A percentile compares a stretch with the other conserved stretches of the same genome.
Evolutionary conservation across 2,113 vertebrate genomes (phyloP).

Genomic region (Rhombomys opimus): DNA sequence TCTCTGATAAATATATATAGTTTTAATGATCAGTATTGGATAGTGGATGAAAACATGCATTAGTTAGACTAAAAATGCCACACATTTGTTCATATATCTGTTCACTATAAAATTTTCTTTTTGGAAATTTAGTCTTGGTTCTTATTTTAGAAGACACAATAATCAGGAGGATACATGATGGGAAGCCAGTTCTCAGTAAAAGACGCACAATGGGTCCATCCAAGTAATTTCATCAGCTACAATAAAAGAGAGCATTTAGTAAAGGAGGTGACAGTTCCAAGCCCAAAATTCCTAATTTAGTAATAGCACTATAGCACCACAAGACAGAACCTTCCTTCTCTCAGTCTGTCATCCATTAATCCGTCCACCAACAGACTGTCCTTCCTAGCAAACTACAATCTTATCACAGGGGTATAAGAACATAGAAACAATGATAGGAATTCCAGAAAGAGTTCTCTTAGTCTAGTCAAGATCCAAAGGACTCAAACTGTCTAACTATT

Average conservation of each 20-base stretch:
- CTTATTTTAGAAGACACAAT: constrained; percentile 92
- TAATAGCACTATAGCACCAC: background rate
- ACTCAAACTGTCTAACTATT: background rate
- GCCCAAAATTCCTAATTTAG: background rate
- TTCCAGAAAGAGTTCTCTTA: background rate
- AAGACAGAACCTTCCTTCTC: background rate
- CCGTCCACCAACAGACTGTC: fast-evolving
- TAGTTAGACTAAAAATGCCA: constrained; percentile 85
- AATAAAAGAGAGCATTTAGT: constrained; percentile 62
- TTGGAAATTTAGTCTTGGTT: constrained; percentile 74
- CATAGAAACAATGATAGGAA: background rate
- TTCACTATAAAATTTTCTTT: constrained; percentile 84
- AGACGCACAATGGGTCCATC: constrained; percentile 95
- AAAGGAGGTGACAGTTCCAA: background rate
- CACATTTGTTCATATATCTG: constrained; percentile 82
- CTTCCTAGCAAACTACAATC: background rate
- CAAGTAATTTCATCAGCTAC: constrained; percentile 96
- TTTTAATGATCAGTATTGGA: constrained; percentile 82
- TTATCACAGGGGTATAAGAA: background rate
- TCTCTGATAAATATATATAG: constrained; percentile 88
- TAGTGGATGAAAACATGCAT: constrained; percentile 88
- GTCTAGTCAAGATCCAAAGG: background rate
- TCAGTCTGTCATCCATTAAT: background rate
- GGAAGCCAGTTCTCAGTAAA: constrained; percentile 98
- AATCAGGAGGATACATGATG: constrained; percentile 96